phyloP scores from a whole-genome alignment of 1,140 invertebrate genomes.

The Eriosoma lanigerum region DNA sequence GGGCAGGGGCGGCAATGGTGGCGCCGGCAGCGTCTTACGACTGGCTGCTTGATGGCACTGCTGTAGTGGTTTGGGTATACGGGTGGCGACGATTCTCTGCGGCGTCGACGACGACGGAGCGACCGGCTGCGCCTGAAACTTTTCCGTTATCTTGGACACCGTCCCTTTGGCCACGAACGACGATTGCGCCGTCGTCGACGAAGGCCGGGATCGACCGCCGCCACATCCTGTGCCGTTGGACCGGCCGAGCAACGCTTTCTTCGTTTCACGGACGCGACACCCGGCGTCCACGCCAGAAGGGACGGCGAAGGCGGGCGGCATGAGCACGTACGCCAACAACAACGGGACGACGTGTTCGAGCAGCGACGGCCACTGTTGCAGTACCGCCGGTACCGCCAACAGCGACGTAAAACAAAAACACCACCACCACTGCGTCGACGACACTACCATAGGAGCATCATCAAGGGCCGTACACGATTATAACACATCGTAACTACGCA shows the following conservation, averaged over 20 bases:
- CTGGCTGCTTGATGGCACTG: background rate
- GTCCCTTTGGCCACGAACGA: conserved; percentile 39
- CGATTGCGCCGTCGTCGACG: background rate
- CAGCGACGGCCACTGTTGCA: conserved; percentile 12
- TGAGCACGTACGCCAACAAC: conserved; percentile 24
- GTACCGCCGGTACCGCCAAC: background rate
- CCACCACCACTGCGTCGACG: background rate
- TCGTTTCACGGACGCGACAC: conserved; percentile 27
- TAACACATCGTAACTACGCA: background rate
- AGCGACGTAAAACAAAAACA: background rate
- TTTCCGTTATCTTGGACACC: conserved; percentile 51
- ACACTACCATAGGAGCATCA: background rate
- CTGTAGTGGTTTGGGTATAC: background rate
- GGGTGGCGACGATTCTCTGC: background rate
- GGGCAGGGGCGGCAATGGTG: background rate
- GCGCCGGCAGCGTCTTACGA: background rate
- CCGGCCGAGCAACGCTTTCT: conserved; percentile 37
- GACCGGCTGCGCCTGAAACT: conserved; percentile 24
- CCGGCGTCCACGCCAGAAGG: background rate
- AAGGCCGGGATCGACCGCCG: background rate
- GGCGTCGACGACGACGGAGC: background rate
- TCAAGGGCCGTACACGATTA: background rate
- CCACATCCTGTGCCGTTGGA: too few relatives aligned
- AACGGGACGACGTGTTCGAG: conserved; percentile 22
- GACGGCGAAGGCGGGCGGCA: background rate